A percentile compares a stretch with the other conserved stretches of the same genome.
phyloP scores from a whole-genome alignment of 2,888 invertebrate species.

The Chymomyza fuscimana region DNA sequence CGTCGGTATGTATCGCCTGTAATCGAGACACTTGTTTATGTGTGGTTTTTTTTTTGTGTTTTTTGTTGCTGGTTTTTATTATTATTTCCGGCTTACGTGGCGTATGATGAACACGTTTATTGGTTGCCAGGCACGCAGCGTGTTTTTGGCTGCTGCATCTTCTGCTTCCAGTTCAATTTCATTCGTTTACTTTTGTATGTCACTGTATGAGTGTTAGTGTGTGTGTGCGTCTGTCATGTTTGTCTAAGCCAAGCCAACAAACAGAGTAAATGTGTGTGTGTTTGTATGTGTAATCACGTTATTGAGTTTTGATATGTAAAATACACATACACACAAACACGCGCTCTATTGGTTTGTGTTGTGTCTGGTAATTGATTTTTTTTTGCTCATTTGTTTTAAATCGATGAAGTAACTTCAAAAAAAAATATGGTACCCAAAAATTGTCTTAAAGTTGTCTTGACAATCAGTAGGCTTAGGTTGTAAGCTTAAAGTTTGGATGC shows the following conservation, averaged over 20 bases:
- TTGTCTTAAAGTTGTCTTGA: not conserved
- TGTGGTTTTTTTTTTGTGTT: constrained; percentile 11
- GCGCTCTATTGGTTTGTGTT: constrained; percentile 14
- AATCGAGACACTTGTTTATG: constrained; percentile 2
- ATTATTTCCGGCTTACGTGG: constrained; percentile 57
- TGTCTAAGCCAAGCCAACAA: not conserved
- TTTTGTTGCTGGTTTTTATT: constrained; percentile 40
- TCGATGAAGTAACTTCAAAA: not conserved
- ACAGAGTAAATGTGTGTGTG: not conserved
- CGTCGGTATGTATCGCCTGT: no score
- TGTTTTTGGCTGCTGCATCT: not conserved
- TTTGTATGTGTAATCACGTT: constrained; percentile 25
- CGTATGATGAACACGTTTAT: constrained; percentile 58
- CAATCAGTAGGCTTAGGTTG: not conserved
- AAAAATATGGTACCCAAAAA: not conserved
- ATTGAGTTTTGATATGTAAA: constrained; percentile 45
- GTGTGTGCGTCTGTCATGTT: not conserved
- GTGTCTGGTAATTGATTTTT: constrained; percentile 36
- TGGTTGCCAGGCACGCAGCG: constrained; percentile 39
- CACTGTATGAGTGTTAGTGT: constrained; percentile 7
- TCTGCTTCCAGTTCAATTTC: not conserved
- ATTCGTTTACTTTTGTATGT: not conserved
- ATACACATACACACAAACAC: constrained; percentile 14
- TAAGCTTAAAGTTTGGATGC: no score
- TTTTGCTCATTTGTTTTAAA: constrained; percentile 15